Conservation (phyloP, 2,797 vertebrate species). For the Morelia viridis region DNA sequence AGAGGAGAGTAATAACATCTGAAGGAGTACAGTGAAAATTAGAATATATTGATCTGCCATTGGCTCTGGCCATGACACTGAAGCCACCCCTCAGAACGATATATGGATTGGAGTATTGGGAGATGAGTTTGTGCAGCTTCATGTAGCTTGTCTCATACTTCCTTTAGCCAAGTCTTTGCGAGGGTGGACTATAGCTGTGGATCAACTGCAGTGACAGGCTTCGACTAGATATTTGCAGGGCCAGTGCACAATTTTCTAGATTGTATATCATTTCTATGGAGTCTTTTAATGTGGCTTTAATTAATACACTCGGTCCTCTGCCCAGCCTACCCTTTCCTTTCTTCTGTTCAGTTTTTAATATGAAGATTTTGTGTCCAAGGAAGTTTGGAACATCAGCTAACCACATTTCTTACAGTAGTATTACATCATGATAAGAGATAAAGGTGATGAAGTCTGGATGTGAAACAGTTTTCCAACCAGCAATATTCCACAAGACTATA, state of each 20-base stretch:
- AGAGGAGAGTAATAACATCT: neutral
- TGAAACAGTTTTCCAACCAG: neutral
- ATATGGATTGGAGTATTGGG: neutral
- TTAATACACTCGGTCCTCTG: neutral
- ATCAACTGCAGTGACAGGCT: neutral
- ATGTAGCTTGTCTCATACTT: neutral
- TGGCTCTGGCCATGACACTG: neutral
- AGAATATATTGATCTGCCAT: neutral
- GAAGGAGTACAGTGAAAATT: neutral
- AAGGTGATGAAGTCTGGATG: neutral
- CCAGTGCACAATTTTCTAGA: neutral
- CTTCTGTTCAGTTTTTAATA: neutral
- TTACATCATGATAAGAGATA: neutral
- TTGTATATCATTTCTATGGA: neutral
- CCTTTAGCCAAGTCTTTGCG: neutral
- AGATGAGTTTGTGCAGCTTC: neutral
- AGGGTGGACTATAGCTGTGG: neutral
- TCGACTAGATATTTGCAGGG: neutral
- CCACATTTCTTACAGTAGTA: neutral
- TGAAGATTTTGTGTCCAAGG: neutral
- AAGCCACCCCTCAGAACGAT: neutral
- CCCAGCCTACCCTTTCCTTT: neutral
- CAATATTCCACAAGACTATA: neutral
- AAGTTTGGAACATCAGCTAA: neutral
- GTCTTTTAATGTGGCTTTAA: neutral